These are phyloP conservation scores for Plutella xylostella DNA, from an alignment of 2,888 invertebrate genomes.

Conservation along the genomic window DNA sequence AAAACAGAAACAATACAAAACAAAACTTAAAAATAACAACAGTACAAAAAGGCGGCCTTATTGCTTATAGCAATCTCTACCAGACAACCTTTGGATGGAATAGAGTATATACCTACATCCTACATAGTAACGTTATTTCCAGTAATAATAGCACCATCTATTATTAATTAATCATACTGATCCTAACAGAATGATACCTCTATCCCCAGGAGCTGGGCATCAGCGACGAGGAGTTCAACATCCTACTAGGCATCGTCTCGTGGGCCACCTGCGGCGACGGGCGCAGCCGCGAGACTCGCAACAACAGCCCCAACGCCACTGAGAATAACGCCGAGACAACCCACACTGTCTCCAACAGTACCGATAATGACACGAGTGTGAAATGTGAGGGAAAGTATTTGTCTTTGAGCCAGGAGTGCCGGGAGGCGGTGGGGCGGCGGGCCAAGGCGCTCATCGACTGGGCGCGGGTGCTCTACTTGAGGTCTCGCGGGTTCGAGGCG, in stretches of 20 bases:
- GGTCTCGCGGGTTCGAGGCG: constrained; percentile 68
- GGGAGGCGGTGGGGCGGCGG: constrained; percentile 72
- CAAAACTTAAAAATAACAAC: too few species aligned
- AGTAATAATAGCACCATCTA: too few species aligned
- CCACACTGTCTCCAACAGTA: background rate
- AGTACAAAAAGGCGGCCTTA: too few species aligned
- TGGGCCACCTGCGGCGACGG: constrained; percentile 90
- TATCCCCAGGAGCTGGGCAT: constrained; percentile 66
- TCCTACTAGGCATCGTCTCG: constrained; percentile 85
- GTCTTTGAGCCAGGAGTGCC: constrained; percentile 14
- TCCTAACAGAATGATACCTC: too few species aligned
- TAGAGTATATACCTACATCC: too few species aligned
- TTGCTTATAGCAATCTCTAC: too few species aligned
- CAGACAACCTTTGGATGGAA: too few species aligned
- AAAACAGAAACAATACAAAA: too few species aligned
- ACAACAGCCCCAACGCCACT: background rate
- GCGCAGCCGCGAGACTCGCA: constrained; percentile 58
- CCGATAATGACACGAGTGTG: background rate
- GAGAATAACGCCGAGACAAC: background rate
- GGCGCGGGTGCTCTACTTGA: constrained; percentile 76
- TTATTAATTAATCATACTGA: too few species aligned
- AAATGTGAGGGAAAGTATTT: background rate
- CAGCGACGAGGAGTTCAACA: constrained; percentile 73
- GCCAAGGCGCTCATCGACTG: constrained; percentile 84
- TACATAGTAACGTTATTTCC: too few species aligned